Evolutionary conservation across 2,888 invertebrate genomes (phyloP), one percentile per base, ranked within the genome.

Genomic region (Hypercompe scribonia): DNA sequence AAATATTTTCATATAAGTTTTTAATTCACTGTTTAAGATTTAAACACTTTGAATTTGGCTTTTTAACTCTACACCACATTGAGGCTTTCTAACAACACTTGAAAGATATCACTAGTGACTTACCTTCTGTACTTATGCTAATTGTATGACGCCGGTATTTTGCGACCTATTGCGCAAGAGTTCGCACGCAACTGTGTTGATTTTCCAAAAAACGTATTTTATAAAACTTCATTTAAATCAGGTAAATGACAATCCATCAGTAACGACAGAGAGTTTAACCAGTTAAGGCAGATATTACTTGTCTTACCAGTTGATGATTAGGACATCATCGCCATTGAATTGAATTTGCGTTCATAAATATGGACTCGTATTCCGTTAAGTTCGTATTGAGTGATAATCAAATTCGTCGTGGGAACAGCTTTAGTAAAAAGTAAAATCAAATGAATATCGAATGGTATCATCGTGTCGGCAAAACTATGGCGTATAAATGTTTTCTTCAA

Each of bases 91-190:
- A 65, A 65, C 33, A 63, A 24, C n/a, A 24, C 24, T 54, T 15
- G 34, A 72, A 39, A 54, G 58, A 71, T 74, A 39, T 34, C 28
- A 72, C 68, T 76, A 67, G 79, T 1, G 67, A 83, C 87, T 85
- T 81, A 88, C 89, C 84, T 85, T 87, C 65, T 70, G 69, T 77
- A 67, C 72, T 76, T 70, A 71, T 74, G 77, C 73, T 75, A 63
- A 73, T 39, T 68, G 63, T 81, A 64, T 71, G 39, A 74, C 70
- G 70, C 78, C 78, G 86, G 84, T 86, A 88, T 82, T 84, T 82
- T 78, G 81, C 90, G 91, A 90, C 91, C 91, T 90, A 92, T 94
- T 94, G 92, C 92, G 94, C 93, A 95, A 95, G 92, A 88, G 92
- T 85, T 90, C 89, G 84, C 93, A 92, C 93, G 87, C 91, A 93